Conservation (phyloP, 2,888 invertebrate species). For the Meloe dianella region DNA sequence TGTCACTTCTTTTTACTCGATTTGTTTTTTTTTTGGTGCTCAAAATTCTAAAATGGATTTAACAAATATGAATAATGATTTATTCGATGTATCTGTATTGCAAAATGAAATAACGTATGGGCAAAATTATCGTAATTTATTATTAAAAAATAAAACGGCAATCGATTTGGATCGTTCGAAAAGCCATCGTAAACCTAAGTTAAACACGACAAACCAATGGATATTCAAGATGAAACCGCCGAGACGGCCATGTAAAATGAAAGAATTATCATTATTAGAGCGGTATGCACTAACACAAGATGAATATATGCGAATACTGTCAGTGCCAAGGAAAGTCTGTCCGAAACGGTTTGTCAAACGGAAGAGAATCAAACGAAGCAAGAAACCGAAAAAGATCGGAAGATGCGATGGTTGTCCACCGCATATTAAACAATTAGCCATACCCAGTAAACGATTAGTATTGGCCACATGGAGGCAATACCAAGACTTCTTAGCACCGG, state of each 20-base stretch:
- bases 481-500: constrained; percentile 41
- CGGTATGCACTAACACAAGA: constrained; percentile 41
- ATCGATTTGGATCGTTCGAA: background rate
- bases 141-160: background rate
- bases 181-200: too few species aligned
- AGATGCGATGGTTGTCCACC: constrained; percentile 44
- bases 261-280: constrained; percentile 20
- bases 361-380: background rate
- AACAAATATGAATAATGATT: too few species aligned
- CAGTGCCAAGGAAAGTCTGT: constrained; percentile 35
- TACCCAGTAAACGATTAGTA: constrained; percentile 48
- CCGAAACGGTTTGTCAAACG: background rate
- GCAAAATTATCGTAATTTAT: background rate
- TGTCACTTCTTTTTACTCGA: too few species aligned
- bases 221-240: too few species aligned
- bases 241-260: too few species aligned
- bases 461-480: constrained; percentile 49
- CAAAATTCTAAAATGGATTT: too few species aligned
- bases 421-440: constrained; percentile 47
- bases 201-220: too few species aligned
- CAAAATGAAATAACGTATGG: background rate
- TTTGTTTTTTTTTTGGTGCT: too few species aligned
- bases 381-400: constrained; percentile 30
- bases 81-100: background rate
- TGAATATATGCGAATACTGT: constrained; percentile 46